Evolutionary conservation across 1,140 invertebrate genomes (phyloP).

Genomic region (Hyposmocoma kahamanoa): DNA sequence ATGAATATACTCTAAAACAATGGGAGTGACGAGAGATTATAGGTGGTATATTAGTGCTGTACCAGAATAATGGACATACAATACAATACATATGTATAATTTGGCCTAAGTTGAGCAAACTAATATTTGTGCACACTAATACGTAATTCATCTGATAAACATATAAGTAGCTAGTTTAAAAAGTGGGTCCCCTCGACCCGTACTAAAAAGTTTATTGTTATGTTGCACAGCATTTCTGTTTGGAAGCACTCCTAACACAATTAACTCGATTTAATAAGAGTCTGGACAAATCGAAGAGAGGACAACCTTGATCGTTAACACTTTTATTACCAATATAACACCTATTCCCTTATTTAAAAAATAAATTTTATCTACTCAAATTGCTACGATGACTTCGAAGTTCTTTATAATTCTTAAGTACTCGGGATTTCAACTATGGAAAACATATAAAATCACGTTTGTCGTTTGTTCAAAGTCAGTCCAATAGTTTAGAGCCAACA

Average conservation of each 20-base stretch:
- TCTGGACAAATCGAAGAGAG: background rate
- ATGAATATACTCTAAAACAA: background rate
- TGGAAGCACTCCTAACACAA: slow-evolving; percentile 28
- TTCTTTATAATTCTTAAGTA: too few species aligned
- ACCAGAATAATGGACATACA: too few species aligned
- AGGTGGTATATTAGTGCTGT: slow-evolving; percentile 31
- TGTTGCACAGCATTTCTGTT: slow-evolving; percentile 27
- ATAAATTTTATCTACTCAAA: slow-evolving; percentile 17
- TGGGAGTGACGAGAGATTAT: slow-evolving; percentile 5
- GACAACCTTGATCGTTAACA: background rate
- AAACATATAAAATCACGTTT: too few species aligned
- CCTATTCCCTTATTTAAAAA: slow-evolving; percentile 24
- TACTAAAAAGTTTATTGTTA: slow-evolving; percentile 19
- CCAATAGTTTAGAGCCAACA: too few species aligned
- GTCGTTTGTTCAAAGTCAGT: too few species aligned
- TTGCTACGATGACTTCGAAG: too few species aligned
- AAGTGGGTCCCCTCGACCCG: background rate
- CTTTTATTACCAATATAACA: slow-evolving; percentile 30
- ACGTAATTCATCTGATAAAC: too few species aligned
- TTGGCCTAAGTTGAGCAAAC: slow-evolving; percentile 1
- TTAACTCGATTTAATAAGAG: slow-evolving; percentile 5
- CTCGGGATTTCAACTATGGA: too few species aligned
- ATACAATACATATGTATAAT: slow-evolving; percentile 1
- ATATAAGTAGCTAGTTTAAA: background rate
- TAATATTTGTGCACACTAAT: background rate